Base-by-base conservation (phyloP, 37 sponge, comb jelly and placozoan species). In the Aplysina aerophoba region DNA sequence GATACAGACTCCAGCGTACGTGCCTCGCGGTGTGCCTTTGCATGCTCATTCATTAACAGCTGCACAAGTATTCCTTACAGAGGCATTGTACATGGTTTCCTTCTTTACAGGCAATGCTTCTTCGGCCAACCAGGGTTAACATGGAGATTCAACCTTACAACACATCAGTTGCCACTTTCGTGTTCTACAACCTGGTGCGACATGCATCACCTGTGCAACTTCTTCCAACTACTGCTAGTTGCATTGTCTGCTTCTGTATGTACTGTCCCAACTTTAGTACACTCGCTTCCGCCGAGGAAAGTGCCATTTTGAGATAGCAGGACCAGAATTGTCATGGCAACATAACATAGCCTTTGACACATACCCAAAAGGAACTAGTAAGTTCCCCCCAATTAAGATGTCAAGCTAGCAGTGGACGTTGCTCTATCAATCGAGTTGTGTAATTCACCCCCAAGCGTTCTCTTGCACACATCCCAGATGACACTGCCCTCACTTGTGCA, bases 1-100 rank as follows among this genome's bases (percentile, higher is more conserved):
- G 89, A 89, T 39, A 56, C 61, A 21, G 85, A 89, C 58, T 89
- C 85, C 65, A 73, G 73, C 35, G 89, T 80, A 59, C 27, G 55
- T 79, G 66, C n/a, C n/a, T n/a, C n/a, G n/a, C n/a, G n/a, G n/a
- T n/a, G n/a, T n/a, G n/a, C n/a, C n/a, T n/a, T n/a, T n/a, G n/a
- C n/a, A n/a, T n/a, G n/a, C n/a, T n/a, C n/a, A n/a, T n/a, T n/a
- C n/a, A n/a, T n/a, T n/a, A n/a, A n/a, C n/a, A n/a, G n/a, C n/a
- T n/a, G n/a, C n/a, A n/a, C n/a, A n/a, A n/a, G n/a, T n/a, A n/a
- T n/a, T n/a, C n/a, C n/a, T n/a, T n/a, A n/a, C n/a, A n/a, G n/a
- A n/a, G n/a, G n/a, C n/a, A n/a, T n/a, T n/a, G n/a, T n/a, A n/a
- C n/a, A n/a, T n/a, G n/a, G n/a, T n/a, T 8, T 8, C 50, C 50